Percentiles rank a stretch among this genome's conserved stretches.
These are phyloP conservation scores for Hiodon alosoides DNA, from an alignment of 2,113 vertebrate species.

Conservation along the genomic window DNA sequence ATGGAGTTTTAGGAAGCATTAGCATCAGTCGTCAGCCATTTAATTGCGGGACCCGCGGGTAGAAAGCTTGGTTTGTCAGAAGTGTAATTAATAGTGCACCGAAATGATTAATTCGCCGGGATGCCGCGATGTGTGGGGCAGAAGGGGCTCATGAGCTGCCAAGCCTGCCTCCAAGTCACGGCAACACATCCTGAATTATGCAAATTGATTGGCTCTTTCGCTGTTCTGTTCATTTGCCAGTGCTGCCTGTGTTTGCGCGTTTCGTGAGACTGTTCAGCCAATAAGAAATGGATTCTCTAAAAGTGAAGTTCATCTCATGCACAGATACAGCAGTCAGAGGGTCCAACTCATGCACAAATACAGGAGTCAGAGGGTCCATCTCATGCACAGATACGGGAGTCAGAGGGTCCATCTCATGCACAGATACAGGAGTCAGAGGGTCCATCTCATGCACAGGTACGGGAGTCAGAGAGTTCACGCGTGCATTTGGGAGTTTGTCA, in stretches of 20 bases:
- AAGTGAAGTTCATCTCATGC: conserved; percentile 73
- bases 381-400: conserved; percentile 67
- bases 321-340: conserved; percentile 68
- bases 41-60: conserved; percentile 79
- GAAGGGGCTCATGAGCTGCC: conserved; percentile 71
- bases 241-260: conserved; percentile 87
- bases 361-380: conserved; percentile 73
- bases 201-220: conserved; percentile 99
- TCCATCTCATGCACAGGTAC: conserved; percentile 71
- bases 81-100: conserved; percentile 98
- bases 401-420: conserved; percentile 71
- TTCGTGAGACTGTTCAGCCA: conserved; percentile 98
- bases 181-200: conserved; percentile 94
- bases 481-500: not conserved
- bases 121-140: conserved; percentile 60
- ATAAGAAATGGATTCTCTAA: conserved; percentile 83
- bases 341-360: conserved; percentile 69
- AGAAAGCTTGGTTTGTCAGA: conserved; percentile 92
- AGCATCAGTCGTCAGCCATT: conserved; percentile 79
- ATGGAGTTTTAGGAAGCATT: conserved; percentile 80
- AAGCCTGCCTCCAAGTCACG: conserved; percentile 88
- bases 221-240: conserved; percentile 97
- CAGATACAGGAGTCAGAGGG: conserved; percentile 67
- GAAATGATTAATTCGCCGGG: conserved; percentile 94
- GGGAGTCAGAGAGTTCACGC: conserved; percentile 58